phyloP scores from a whole-genome alignment of 2,113 vertebrate genomes.

The Leucopternis melanops region DNA sequence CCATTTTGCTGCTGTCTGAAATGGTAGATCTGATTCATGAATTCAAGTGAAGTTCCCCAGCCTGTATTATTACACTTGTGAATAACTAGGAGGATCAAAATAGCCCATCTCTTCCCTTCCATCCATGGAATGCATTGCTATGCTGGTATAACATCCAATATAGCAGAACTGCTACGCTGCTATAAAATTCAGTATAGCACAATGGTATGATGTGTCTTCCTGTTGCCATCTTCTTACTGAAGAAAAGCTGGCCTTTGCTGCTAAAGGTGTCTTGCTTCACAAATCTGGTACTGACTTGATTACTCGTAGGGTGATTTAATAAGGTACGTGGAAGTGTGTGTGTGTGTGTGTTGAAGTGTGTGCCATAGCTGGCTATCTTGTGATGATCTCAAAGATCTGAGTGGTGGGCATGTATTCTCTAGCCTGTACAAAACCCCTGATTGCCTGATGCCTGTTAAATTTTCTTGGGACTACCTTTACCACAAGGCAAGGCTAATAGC shows the following conservation, averaged over 20 bases:
- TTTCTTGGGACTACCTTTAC: background rate
- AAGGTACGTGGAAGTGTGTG: background rate
- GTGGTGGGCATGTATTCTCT: background rate
- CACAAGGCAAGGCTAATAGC: background rate
- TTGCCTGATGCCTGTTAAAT: background rate
- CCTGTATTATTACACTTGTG: background rate
- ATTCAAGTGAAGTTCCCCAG: background rate
- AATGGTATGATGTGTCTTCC: background rate
- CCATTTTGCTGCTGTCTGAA: background rate
- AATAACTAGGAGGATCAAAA: background rate
- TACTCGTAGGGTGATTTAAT: background rate
- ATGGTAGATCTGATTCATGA: background rate
- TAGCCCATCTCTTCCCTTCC: background rate
- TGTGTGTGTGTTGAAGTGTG: background rate
- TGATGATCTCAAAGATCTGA: background rate
- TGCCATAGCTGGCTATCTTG: background rate
- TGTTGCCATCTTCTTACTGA: background rate
- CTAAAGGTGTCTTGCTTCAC: background rate
- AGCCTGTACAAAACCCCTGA: background rate
- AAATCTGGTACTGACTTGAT: background rate
- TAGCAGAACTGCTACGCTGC: background rate
- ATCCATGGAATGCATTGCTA: background rate
- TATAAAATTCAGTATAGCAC: fast-evolving
- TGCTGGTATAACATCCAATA: background rate
- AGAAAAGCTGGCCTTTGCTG: background rate